These are phyloP conservation scores for Malachius bipustulatus DNA, from an alignment of 2,888 invertebrate genomes.

Conservation along the genomic window DNA sequence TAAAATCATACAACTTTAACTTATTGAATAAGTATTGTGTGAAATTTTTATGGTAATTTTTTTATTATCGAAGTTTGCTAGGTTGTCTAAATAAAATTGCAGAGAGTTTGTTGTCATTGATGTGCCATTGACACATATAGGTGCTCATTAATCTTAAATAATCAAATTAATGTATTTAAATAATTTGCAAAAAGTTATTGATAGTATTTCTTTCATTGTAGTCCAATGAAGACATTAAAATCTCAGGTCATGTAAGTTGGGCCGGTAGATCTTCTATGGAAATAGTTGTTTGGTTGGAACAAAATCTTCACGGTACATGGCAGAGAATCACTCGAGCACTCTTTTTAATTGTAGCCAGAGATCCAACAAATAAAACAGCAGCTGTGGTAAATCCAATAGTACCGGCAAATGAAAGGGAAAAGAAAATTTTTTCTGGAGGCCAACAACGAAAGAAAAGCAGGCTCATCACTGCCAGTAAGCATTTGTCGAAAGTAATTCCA, in stretches of 20 bases:
- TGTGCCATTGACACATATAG: no score
- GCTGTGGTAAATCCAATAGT: constrained; percentile 47
- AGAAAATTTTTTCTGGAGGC: constrained; percentile 45
- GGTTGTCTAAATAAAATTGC: no score
- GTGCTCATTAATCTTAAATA: no score
- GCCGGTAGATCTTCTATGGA: constrained; percentile 62
- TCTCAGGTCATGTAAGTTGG: constrained; percentile 65
- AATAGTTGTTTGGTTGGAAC: constrained; percentile 57
- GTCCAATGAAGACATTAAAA: constrained; percentile 49
- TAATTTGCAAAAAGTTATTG: no score
- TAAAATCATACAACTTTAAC: no score
- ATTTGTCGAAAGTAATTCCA: constrained; percentile 50
- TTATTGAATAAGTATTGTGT: no score
- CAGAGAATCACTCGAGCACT: constrained; percentile 48
- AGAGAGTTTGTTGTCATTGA: no score
- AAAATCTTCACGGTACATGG: constrained; percentile 46
- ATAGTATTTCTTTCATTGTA: constrained; percentile 24
- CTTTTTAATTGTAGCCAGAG: constrained; percentile 61
- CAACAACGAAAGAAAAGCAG: constrained; percentile 45
- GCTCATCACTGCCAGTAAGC: no score
- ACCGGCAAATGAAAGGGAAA: constrained; percentile 49
- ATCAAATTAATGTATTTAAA: no score
- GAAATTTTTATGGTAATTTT: no score
- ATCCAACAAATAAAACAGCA: constrained; percentile 45
- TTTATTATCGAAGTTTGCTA: no score